Evolutionary conservation across 2,888 invertebrate genomes (phyloP).

Genomic region (Leucoptera coffeella): DNA sequence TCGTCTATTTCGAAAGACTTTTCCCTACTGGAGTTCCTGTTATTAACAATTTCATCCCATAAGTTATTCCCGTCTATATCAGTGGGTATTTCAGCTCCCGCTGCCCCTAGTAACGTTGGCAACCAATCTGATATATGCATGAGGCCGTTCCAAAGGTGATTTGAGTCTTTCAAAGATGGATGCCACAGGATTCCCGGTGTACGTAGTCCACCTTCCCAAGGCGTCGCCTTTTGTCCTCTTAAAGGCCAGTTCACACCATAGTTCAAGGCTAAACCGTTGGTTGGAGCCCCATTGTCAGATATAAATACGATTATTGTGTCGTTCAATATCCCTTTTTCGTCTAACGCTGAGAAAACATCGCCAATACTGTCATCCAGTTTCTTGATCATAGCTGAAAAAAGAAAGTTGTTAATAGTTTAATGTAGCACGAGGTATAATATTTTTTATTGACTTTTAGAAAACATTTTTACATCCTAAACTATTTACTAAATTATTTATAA

Average conservation of each 20-base stretch:
- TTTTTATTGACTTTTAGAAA: too few species aligned
- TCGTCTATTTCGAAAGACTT: slow-evolving; percentile 30
- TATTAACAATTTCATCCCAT: slow-evolving; percentile 21
- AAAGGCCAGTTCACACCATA: slow-evolving; percentile 76
- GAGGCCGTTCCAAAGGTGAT: slow-evolving; percentile 42
- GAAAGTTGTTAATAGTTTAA: too few species aligned
- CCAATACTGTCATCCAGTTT: slow-evolving; percentile 83
- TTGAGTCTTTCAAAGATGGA: slow-evolving; percentile 16
- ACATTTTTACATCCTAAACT: too few species aligned
- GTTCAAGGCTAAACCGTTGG: slow-evolving; percentile 58
- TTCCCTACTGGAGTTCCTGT: slow-evolving; percentile 14
- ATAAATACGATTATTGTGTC: slow-evolving; percentile 81
- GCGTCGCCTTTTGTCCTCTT: slow-evolving; percentile 66
- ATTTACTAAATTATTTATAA: too few species aligned
- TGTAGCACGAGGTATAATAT: too few species aligned
- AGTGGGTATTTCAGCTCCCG: slow-evolving; percentile 15
- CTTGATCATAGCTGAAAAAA: slow-evolving; percentile 69
- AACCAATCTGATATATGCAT: slow-evolving; percentile 79
- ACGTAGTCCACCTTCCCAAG: slow-evolving; percentile 81
- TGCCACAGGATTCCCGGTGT: slow-evolving; percentile 69
- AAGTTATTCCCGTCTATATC: slow-evolving; percentile 27
- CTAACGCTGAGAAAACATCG: slow-evolving; percentile 62
- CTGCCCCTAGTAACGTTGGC: slow-evolving; percentile 58
- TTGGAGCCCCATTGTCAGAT: slow-evolving; percentile 84
- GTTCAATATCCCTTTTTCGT: slow-evolving; percentile 60